These are phyloP conservation scores for Spongia lamella DNA, from an alignment of 37 sponge, comb jelly and placozoan genomes.

Conservation along the genomic window DNA sequence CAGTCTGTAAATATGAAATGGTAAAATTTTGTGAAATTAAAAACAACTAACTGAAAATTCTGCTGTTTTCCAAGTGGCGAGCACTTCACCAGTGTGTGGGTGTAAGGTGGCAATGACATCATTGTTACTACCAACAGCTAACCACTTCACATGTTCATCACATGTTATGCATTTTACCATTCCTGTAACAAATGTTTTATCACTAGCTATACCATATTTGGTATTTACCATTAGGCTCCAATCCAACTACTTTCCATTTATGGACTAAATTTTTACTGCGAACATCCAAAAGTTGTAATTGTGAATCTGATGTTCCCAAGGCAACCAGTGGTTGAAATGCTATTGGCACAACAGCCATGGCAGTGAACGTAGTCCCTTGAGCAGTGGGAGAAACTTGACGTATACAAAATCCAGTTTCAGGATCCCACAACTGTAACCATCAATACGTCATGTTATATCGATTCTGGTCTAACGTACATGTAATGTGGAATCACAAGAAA, in stretches of 20 bases:
- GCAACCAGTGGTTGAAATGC: conserved; percentile 30
- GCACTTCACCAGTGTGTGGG: conserved; percentile 60
- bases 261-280: conserved; percentile 39
- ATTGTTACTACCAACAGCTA: conserved; percentile 55
- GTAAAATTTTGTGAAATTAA: not conserved
- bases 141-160: conserved; percentile 41
- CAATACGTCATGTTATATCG: not conserved
- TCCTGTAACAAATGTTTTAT: too few species aligned
- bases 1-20: not conserved
- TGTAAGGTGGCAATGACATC: conserved; percentile 58
- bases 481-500: conserved; percentile 72
- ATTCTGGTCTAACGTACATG: conserved; percentile 58
- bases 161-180: conserved; percentile 34
- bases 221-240: too few species aligned
- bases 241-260: conserved; percentile 28
- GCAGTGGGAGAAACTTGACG: conserved; percentile 49
- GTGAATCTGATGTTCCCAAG: conserved; percentile 47
- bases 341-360: conserved; percentile 37
- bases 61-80: conserved; percentile 50
- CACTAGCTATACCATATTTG: too few species aligned
- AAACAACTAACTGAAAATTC: conserved; percentile 10
- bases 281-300: conserved; percentile 35
- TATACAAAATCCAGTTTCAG: conserved; percentile 60
- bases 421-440: conserved; percentile 69
- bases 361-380: conserved; percentile 13